phyloP scores from a whole-genome alignment of 1,140 invertebrate genomes.

The Bombus superbus region DNA sequence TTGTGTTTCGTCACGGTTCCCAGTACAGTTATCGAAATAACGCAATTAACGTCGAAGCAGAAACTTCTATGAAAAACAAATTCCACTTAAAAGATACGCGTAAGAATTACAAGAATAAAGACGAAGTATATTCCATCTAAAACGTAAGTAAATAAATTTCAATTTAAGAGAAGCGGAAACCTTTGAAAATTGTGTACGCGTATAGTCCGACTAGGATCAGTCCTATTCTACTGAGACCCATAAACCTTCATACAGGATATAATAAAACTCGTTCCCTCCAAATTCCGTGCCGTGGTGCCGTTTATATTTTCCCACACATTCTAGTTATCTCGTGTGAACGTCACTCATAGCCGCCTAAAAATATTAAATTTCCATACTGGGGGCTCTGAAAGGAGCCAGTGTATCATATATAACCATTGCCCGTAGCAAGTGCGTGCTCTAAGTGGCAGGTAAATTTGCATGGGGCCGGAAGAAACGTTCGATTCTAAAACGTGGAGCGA shows the following conservation, averaged over 20 bases:
- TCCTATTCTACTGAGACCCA: background rate
- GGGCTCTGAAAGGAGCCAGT: background rate
- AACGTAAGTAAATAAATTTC: background rate
- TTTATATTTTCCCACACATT: background rate
- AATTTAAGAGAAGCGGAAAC: background rate
- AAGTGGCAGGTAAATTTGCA: constrained; percentile 54
- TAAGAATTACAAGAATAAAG: too few species aligned
- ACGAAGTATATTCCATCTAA: background rate
- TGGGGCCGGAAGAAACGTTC: constrained; percentile 33
- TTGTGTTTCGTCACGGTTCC: background rate
- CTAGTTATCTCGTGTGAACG: background rate
- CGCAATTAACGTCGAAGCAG: too few species aligned
- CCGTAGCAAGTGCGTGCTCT: background rate
- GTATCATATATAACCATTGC: constrained; percentile 12
- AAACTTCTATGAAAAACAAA: background rate
- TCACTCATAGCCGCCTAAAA: background rate
- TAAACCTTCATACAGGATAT: background rate
- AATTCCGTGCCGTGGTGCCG: background rate
- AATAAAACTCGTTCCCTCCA: background rate
- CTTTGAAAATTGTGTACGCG: background rate
- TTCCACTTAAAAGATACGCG: too few species aligned
- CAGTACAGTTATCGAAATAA: too few species aligned
- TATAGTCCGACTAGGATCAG: background rate
- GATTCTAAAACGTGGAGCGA: constrained; percentile 32
- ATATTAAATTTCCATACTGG: background rate